Percentiles rank a stretch among this genome's conserved stretches.
These are phyloP conservation scores for Drosophila burlai DNA, from an alignment of 1,140 invertebrate genomes.

Conservation along the genomic window DNA sequence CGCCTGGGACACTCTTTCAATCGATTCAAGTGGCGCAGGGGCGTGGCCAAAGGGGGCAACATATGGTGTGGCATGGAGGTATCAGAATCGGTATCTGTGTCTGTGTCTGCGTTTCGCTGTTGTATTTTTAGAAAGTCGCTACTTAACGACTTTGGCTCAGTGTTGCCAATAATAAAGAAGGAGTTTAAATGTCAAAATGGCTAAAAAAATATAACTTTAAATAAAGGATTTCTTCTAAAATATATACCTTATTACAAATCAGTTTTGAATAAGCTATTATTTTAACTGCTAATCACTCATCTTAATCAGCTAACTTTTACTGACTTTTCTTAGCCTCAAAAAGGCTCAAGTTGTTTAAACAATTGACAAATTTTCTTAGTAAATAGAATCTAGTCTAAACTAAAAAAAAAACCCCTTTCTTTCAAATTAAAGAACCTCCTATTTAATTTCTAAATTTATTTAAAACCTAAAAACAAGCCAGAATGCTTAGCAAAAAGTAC, in stretches of 20 bases:
- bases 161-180: neutral
- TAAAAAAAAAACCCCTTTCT: neutral
- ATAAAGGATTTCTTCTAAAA: neutral
- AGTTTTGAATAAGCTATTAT: neutral
- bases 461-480: neutral
- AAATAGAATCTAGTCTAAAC: neutral
- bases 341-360: neutral
- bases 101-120: conserved; percentile 46
- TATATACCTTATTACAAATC: too few species aligned
- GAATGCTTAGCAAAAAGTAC: neutral
- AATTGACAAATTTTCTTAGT: too few species aligned
- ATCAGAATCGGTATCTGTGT: conserved; percentile 18
- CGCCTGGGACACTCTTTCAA: conserved; percentile 59
- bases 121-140: conserved; percentile 75
- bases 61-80: conserved; percentile 21
- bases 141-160: conserved; percentile 73
- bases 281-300: neutral
- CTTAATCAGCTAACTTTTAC: neutral
- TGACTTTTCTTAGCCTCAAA: too few species aligned
- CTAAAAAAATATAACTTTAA: neutral
- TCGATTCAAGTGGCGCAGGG: conserved; percentile 74
- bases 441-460: neutral
- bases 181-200: neutral
- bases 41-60: conserved; percentile 3
- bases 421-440: neutral